Base-by-base conservation (phyloP, 2,797 vertebrate species). In the Rhinoraja longicauda region DNA sequence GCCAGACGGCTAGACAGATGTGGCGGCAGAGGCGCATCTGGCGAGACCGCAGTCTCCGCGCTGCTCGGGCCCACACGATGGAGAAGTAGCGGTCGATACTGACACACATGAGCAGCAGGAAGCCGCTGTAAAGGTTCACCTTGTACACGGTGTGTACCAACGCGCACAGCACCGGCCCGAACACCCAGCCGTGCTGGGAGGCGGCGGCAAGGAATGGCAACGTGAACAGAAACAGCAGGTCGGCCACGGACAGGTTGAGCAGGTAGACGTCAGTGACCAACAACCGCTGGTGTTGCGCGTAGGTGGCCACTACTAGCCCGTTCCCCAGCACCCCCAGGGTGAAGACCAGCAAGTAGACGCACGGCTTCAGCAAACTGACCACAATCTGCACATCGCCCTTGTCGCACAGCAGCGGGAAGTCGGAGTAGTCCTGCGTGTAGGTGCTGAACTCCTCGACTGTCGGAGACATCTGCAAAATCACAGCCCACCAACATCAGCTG, bases 31-130 rank as follows among this genome's bases (percentile, higher is more conserved):
- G 94, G 1, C 29, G 93, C 0, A 96, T 93, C 0, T 95, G 95
- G 3, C 93, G 94, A 0, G 94, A 94, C 57, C 96, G 97, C 64
- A 95, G 95, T 84, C 95, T 95, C 0, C 95, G 95, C 53, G 96
- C 95, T 0, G 95, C 73, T 0, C 96, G 95, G 6, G 97, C 96
- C 64, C 77, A 94, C 0, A 96, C 97, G 0, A 99, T 98, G 94
- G 96, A 96, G 94, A 98, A 93, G 13, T 99, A 99, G 94, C 98
- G 98, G 93, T 99, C 98, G 0, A 98, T 93, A 0, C 98, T 99
- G 94, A 99, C 97, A 94, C 97, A 97, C 45, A 98, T 98, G 57
- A 99, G 95, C 94, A 99, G 97, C 93, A 99, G 94, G 93, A 99
- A 96, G 4, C 98, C 98, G 0, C 97, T 97, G 93, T 98, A 97